Base-by-base conservation (phyloP, 1,140 invertebrate species). In the Ceratosolen solmsi region DNA sequence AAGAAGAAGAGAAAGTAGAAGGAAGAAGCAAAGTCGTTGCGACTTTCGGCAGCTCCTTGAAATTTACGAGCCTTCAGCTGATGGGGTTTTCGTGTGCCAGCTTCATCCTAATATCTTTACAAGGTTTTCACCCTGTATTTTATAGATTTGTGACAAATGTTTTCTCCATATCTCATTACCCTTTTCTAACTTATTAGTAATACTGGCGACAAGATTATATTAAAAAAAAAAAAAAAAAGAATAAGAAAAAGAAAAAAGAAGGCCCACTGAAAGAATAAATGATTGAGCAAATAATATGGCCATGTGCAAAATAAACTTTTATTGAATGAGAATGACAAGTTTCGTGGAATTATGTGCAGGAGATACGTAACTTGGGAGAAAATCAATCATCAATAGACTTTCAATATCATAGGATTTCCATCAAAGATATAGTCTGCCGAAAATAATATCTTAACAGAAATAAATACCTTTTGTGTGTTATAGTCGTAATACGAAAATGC, bases 61-160 rank as follows among this genome's bases (percentile, higher is more conserved):
- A 90, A 90, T 90, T 90, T 90, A 90, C 87, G 89, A 89, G 85
- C 79, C 70, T 60, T 73, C 79, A 82, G 84, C 85, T 90, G 89
- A 91, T 91, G 89, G 89, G 88, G 87, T 90, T 90, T 90, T 82
- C 89, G 83, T 90, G 84, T 90, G 89, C 87, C 86, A 84, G 83
- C 85, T 83, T 83, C 82, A 87, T 82, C 85, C 89, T 90, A 90
- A 90, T 90, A 90, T 90, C 88, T 87, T 89, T 87, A 89, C 85
- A 85, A 84, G 83, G 80, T 81, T 85, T 63, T 77, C 74, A 75
- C 73, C 70, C 73, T 73, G 51, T n/a, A 38, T 83, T 9, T 46
- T 56, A 13, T 11, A 68, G 36, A 20, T 38, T 25, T 41, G 0
- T 25, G n/a, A 13, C 5, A 9, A 58, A 58, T 74, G 20, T 30